A percentile compares a stretch with the other conserved stretches of the same genome.
Conservation (phyloP, 2,888 invertebrate genomes). For the Aromia moschata region DNA sequence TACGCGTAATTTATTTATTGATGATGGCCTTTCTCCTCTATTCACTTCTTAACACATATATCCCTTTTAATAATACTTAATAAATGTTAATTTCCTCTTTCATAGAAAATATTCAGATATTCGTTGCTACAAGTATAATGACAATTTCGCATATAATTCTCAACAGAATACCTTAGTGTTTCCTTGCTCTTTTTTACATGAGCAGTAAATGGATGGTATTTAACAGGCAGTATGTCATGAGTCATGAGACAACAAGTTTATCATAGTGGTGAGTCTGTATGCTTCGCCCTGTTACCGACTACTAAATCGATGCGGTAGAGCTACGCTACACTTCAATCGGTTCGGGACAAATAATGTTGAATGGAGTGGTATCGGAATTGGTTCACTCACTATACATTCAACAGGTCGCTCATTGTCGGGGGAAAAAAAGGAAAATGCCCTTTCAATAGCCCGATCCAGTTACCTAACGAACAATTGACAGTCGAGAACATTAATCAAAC, state of each 20-base stretch:
- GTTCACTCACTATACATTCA: conserved; percentile 26
- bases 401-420: conserved; percentile 27
- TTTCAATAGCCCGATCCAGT: conserved; percentile 29
- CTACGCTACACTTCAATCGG: conserved; percentile 7
- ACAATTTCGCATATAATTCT: too few relatives aligned
- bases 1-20: background rate
- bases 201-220: too few relatives aligned
- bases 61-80: too few relatives aligned
- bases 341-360: conserved; percentile 19
- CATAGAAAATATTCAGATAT: too few relatives aligned
- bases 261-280: background rate
- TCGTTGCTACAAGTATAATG: too few relatives aligned
- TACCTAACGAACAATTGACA: conserved; percentile 29
- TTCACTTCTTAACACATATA: too few relatives aligned
- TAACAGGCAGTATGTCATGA: background rate
- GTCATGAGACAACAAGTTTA: background rate
- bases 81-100: too few relatives aligned
- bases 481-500: conserved; percentile 33
- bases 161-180: too few relatives aligned
- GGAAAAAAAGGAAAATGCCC: conserved; percentile 25
- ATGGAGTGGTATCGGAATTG: conserved; percentile 13
- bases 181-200: too few relatives aligned
- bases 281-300: background rate
- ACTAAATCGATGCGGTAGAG: conserved; percentile 4
- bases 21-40: background rate